A percentile compares a stretch with the other conserved stretches of the same genome.
These are phyloP conservation scores for Antennarius striatus DNA, from an alignment of 2,113 vertebrate species.

Conservation along the genomic window DNA sequence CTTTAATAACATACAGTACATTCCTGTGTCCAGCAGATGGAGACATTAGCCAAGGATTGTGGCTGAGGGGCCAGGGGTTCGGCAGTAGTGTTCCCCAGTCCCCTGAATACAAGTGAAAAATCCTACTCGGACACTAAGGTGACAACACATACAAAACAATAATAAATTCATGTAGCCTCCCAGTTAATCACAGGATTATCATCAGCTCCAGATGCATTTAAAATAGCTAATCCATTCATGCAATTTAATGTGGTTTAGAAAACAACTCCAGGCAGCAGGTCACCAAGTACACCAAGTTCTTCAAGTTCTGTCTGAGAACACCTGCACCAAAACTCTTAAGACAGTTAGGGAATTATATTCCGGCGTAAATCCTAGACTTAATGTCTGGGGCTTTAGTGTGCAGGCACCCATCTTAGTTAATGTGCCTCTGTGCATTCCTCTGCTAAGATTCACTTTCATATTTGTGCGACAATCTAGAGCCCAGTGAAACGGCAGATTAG, in stretches of 20 bases:
- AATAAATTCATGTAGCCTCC: neutral
- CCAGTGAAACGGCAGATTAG: slow-evolving; percentile 75
- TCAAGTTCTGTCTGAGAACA: slow-evolving; percentile 50
- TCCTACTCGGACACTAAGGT: neutral
- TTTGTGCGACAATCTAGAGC: slow-evolving; percentile 62
- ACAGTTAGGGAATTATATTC: slow-evolving; percentile 50
- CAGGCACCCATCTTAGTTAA: slow-evolving; percentile 59
- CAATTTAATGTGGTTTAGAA: slow-evolving; percentile 12
- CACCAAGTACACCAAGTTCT: slow-evolving; percentile 21
- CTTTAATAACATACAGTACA: slow-evolving; percentile 14
- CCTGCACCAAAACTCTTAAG: slow-evolving; percentile 48
- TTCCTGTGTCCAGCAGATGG: slow-evolving; percentile 58
- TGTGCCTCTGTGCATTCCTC: slow-evolving; percentile 63
- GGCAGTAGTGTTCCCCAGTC: neutral
- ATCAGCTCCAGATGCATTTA: neutral
- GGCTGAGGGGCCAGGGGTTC: neutral
- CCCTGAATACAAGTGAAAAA: neutral
- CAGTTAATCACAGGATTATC: slow-evolving; percentile 10
- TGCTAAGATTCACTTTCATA: slow-evolving; percentile 62
- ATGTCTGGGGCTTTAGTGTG: slow-evolving; percentile 58
- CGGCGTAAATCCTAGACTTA: slow-evolving; percentile 61
- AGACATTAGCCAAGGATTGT: slow-evolving; percentile 44
- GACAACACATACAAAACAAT: neutral
- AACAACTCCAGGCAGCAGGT: slow-evolving; percentile 16
- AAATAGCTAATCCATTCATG: slow-evolving; percentile 8